phyloP scores from a whole-genome alignment of 2,113 vertebrate genomes.

The Cryptomyrus ogoouensis region DNA sequence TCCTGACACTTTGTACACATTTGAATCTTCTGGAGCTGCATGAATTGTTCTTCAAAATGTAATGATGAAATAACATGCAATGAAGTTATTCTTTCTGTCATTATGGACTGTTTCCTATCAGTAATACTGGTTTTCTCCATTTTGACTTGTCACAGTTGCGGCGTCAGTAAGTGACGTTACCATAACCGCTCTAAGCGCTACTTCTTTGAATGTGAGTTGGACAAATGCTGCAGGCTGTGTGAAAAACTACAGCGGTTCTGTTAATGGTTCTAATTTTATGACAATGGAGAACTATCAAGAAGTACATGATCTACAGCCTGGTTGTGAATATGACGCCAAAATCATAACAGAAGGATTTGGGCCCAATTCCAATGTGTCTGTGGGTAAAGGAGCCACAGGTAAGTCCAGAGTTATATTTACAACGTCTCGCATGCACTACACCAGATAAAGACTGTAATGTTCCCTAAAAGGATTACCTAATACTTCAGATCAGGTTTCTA shows the following conservation, averaged over 20 bases:
- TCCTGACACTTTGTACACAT: background rate
- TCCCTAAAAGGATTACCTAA: background rate
- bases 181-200: background rate
- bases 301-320: background rate
- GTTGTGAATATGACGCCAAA: background rate
- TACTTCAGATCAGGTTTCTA: background rate
- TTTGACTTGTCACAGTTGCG: background rate
- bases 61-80: background rate
- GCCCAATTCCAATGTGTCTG: background rate
- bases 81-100: background rate
- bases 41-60: background rate
- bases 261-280: background rate
- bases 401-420: background rate
- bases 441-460: background rate
- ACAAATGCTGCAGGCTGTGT: background rate
- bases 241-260: background rate
- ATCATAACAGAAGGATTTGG: background rate
- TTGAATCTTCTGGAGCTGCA: background rate
- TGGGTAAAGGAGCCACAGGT: background rate
- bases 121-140: background rate
- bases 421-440: background rate
- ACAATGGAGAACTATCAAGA: background rate
- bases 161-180: background rate
- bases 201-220: background rate
- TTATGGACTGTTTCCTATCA: background rate